Evolutionary conservation across 2,113 vertebrate genomes (phyloP).

Genomic region (Nothobranchius furzeri): DNA sequence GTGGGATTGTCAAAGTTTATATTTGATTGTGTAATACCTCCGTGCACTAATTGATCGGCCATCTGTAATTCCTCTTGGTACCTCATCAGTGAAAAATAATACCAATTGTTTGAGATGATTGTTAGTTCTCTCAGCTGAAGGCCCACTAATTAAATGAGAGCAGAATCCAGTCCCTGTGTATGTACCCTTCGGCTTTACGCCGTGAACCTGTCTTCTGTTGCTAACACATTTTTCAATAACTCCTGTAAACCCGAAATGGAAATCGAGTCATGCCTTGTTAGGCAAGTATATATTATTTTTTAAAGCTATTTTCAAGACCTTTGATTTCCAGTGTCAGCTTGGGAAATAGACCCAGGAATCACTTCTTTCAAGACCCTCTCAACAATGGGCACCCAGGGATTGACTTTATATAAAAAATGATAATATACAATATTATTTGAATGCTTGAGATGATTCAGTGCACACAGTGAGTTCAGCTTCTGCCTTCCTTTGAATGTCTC

Average conservation of each 20-base stretch:
- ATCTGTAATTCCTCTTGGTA: slow-evolving; percentile 9
- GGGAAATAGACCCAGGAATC: slow-evolving; percentile 53
- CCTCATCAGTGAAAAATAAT: slow-evolving; percentile 23
- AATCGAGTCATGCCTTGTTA: slow-evolving; percentile 38
- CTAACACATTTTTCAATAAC: slow-evolving; percentile 50
- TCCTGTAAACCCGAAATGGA: slow-evolving; percentile 39
- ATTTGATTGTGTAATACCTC: not conserved
- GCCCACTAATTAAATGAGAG: slow-evolving; percentile 47
- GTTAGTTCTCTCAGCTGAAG: slow-evolving; percentile 28
- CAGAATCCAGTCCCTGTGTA: slow-evolving; percentile 15
- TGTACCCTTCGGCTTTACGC: slow-evolving; percentile 20
- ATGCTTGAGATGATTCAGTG: slow-evolving; percentile 48
- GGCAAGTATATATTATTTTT: slow-evolving; percentile 35
- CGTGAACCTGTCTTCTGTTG: slow-evolving; percentile 25
- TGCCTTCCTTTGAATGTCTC: slow-evolving; percentile 37
- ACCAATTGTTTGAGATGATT: slow-evolving; percentile 25
- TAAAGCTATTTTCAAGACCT: slow-evolving; percentile 31
- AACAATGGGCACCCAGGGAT: slow-evolving; percentile 41
- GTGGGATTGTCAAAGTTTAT: not conserved
- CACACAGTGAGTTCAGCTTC: slow-evolving; percentile 6
- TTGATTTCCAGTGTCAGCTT: slow-evolving; percentile 31
- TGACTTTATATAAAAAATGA: slow-evolving; percentile 31
- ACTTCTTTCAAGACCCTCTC: slow-evolving; percentile 35
- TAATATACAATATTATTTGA: slow-evolving; percentile 35
- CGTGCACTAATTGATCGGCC: slow-evolving; percentile 19